Evolutionary conservation across 2,888 invertebrate genomes (phyloP), one percentile per base, ranked within the genome.

Genomic region (Seira sanloemensis): DNA sequence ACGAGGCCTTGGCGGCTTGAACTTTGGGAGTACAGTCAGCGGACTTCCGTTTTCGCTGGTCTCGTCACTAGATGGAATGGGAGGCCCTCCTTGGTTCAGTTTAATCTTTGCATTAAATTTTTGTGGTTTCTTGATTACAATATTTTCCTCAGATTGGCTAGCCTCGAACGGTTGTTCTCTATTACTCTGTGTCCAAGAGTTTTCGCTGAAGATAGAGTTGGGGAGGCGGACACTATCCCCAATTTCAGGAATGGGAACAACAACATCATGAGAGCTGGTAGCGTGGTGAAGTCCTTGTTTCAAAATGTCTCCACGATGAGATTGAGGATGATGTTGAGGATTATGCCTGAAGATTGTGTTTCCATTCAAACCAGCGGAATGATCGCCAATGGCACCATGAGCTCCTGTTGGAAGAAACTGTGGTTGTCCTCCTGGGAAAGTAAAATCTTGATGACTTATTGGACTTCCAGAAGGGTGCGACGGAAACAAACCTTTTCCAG

Each of bases 281-380:
- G 19, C 9, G 65, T 79, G 23, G n/a, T 24, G 37, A n/a, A 16
- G 46, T 24, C 25, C 37, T 26, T 76, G 71, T 23, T 50, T 19
- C n/a, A 58, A 58, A 58, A 58, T 58, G n/a, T 50, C 19, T n/a
- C 50, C 26, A n/a, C 72, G 65, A 27, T 62, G 58, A 26, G 87
- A 76, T 27, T 80, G 74, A 16, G 82, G 81, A 37, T 74, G 78
- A 78, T 27, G 46, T 1, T 72, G 69, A 12, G 87, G 84, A 81
- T 88, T 88, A 26, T 89, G 88, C 5, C 89, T 80, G 75, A 89
- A 89, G 12, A 89, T 58, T 7, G 89, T 88, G 46, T 88, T 87
- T 21, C 87, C 71, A 21, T 86, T 88, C 21, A 85, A 27, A 54
- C 84, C 81, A 12, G 58, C 46, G 16, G 62, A 76, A 18, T 71